A percentile compares a stretch with the other conserved stretches of the same genome.
phyloP scores from a whole-genome alignment of 2,797 vertebrate species.

The Sebastolobus altivelis region DNA sequence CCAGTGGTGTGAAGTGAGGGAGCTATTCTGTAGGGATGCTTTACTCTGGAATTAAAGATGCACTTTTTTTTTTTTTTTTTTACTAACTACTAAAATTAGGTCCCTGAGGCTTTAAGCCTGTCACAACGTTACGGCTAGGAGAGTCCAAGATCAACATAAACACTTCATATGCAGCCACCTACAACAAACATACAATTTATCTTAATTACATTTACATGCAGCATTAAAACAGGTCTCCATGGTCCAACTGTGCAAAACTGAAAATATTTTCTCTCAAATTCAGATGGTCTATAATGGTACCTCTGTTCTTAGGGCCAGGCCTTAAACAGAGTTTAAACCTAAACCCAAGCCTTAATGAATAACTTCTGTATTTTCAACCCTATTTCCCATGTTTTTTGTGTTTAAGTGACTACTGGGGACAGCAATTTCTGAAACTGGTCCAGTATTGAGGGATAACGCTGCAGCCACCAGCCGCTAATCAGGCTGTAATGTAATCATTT shows the following conservation, averaged over 20 bases:
- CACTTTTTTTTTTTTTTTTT: not conserved
- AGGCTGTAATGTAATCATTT: no score
- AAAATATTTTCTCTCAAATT: not conserved
- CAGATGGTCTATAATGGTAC: not conserved
- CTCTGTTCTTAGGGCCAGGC: not conserved
- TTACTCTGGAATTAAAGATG: slow-evolving; percentile 16
- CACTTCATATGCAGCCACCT: not conserved
- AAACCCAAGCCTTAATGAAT: no score
- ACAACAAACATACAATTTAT: not conserved
- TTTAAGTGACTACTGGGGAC: no score
- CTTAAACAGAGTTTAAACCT: no score
- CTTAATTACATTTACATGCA: not conserved
- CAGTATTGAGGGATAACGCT: no score
- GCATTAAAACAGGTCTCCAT: not conserved
- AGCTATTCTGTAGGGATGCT: not conserved
- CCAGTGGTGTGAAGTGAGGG: slow-evolving; percentile 11
- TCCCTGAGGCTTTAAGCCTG: slow-evolving; percentile 15
- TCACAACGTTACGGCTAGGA: not conserved
- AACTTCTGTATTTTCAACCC: no score
- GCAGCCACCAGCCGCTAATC: no score
- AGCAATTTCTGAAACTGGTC: no score
- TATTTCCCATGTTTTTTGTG: no score
- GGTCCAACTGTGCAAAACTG: not conserved
- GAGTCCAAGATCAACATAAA: slow-evolving; percentile 7
- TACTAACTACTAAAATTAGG: not conserved